Percentiles rank a stretch among this genome's conserved stretches.
These are phyloP conservation scores for Mesorhabditis belari DNA, from an alignment of 2,888 invertebrate species.

Conservation along the genomic window DNA sequence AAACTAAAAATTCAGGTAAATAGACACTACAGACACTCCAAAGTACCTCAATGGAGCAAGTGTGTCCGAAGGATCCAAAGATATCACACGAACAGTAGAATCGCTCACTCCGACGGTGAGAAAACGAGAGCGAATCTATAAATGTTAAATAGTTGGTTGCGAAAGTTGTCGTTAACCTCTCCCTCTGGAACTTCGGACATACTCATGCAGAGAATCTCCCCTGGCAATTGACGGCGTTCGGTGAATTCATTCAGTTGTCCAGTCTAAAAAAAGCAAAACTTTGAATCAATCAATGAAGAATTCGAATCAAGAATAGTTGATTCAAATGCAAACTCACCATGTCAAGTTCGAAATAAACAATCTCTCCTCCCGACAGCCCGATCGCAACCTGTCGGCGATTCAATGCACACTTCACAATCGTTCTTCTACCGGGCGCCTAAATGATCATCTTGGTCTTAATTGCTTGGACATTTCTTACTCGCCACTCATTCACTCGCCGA, in stretches of 20 bases:
- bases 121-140: constrained; percentile 32
- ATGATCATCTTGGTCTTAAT: background rate
- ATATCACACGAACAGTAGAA: constrained; percentile 92
- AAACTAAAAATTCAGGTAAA: constrained; percentile 39
- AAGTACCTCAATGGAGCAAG: constrained; percentile 75
- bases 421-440: constrained; percentile 87
- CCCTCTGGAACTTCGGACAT: constrained; percentile 87
- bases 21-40: too few relatives aligned
- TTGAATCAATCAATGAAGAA: background rate
- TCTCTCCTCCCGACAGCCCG: constrained; percentile 70
- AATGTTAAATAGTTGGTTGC: constrained; percentile 61
- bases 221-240: constrained; percentile 81
- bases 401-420: constrained; percentile 92
- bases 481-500: constrained; percentile 98
- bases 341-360: constrained; percentile 99
- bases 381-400: constrained; percentile 97
- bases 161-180: constrained; percentile 80
- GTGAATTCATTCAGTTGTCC: constrained; percentile 86
- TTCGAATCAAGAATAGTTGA: background rate
- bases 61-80: constrained; percentile 86
- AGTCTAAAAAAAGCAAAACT: constrained; percentile 13
- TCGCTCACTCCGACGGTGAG: constrained; percentile 67
- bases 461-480: background rate
- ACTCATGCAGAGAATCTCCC: constrained; percentile 97
- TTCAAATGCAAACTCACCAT: constrained; percentile 66